Conservation (phyloP, 2,797 vertebrate genomes). For the Semotilus atromaculatus region DNA sequence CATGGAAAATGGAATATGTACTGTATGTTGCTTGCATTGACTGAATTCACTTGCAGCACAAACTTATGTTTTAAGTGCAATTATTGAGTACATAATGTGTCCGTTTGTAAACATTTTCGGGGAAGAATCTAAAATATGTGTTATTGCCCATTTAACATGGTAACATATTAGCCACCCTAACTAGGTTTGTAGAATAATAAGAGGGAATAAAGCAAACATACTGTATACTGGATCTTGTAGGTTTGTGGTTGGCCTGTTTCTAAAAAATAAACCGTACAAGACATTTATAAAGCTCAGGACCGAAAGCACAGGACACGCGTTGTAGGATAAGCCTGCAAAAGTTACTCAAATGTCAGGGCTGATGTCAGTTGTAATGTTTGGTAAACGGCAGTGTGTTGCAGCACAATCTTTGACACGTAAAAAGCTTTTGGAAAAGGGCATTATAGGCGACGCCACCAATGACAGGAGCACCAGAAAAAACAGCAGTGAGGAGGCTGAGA, state of each 20-base stretch:
- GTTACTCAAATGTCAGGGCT: slow-evolving; percentile 32
- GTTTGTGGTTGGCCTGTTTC: background rate
- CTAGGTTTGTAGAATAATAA: background rate
- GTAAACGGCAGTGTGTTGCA: background rate
- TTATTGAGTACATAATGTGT: background rate
- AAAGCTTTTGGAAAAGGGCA: slow-evolving; percentile 36
- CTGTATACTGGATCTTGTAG: background rate
- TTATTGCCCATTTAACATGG: background rate
- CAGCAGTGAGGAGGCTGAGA: background rate
- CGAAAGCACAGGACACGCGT: background rate
- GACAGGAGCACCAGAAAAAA: background rate
- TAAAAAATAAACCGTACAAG: background rate
- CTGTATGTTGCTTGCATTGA: background rate
- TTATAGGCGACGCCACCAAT: background rate
- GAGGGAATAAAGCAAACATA: background rate
- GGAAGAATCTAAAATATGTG: background rate
- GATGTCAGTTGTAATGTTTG: slow-evolving; percentile 1
- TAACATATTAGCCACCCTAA: background rate
- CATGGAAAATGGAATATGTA: too few relatives aligned
- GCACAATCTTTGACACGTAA: slow-evolving; percentile 15
- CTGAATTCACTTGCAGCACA: background rate
- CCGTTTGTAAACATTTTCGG: background rate
- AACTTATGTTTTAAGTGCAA: background rate
- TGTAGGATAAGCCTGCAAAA: slow-evolving; percentile 11
- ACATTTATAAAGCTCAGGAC: background rate